phyloP scores from a whole-genome alignment of 2,888 invertebrate species.

The Crepidodera aurea region DNA sequence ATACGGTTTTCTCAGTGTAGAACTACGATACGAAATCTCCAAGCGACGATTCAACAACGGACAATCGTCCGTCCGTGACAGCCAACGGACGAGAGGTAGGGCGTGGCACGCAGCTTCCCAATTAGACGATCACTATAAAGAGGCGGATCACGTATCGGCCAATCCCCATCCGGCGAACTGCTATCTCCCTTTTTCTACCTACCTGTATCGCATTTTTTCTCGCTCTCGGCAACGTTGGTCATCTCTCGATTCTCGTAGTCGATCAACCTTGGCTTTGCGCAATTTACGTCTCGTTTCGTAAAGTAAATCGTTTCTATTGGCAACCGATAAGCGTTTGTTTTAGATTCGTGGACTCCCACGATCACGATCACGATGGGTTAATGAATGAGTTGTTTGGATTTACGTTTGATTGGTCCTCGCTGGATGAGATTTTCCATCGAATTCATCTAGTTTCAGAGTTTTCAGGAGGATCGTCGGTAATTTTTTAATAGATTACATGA shows the following conservation, averaged over 20 bases:
- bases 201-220: background rate
- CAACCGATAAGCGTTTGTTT: slow-evolving; percentile 29
- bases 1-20: background rate
- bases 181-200: slow-evolving; percentile 19
- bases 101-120: slow-evolving; percentile 55
- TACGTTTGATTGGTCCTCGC: slow-evolving; percentile 7
- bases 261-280: slow-evolving; percentile 22
- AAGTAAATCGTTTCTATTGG: slow-evolving; percentile 20
- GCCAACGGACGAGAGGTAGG: slow-evolving; percentile 48
- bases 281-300: background rate
- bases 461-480: too few relatives aligned
- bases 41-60: background rate
- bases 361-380: background rate
- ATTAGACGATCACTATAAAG: slow-evolving; percentile 50
- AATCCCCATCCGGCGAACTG: slow-evolving; percentile 41
- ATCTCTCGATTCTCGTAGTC: slow-evolving; percentile 17
- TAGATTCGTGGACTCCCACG: slow-evolving; percentile 23
- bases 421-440: background rate
- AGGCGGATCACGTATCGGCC: slow-evolving; percentile 52
- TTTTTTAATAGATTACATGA: too few relatives aligned
- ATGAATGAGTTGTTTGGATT: slow-evolving; percentile 1
- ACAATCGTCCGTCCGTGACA: background rate
- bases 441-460: too few relatives aligned
- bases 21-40: background rate
- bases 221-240: slow-evolving; percentile 17